Conservation (phyloP, 2,113 vertebrate genomes). For the Morphnarchus princeps region DNA sequence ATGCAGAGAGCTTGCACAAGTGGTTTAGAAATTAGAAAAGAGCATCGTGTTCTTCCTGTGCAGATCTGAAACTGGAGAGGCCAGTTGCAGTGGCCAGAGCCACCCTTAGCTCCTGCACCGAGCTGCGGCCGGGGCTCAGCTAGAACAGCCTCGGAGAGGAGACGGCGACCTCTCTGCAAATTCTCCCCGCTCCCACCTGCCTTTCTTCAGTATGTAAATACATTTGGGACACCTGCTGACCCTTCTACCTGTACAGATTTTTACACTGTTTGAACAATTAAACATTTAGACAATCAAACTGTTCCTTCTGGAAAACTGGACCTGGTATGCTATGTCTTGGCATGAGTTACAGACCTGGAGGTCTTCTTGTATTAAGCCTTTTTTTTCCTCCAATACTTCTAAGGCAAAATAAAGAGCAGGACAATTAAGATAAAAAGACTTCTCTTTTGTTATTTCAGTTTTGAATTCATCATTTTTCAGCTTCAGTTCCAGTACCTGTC, state of each 20-base stretch:
- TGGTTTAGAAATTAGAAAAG: constrained; percentile 50
- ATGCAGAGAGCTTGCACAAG: constrained; percentile 54
- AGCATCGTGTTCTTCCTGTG: neutral
- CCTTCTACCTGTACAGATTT: neutral
- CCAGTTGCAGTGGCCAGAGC: too few species aligned
- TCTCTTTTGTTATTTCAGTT: neutral
- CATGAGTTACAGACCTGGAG: neutral
- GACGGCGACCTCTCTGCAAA: neutral
- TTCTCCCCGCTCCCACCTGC: neutral
- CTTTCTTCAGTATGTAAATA: neutral
- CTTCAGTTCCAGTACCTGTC: neutral
- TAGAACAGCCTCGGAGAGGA: neutral
- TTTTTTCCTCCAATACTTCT: neutral
- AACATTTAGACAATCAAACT: neutral
- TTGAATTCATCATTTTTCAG: neutral
- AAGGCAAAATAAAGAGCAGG: neutral
- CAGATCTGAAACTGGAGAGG: neutral
- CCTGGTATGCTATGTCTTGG: neutral
- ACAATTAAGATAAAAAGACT: neutral
- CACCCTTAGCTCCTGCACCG: neutral
- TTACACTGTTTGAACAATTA: neutral
- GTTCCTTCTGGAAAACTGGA: neutral
- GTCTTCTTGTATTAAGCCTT: neutral
- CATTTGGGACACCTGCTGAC: neutral
- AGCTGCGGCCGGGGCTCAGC: neutral